Evolutionary conservation across 2,888 invertebrate genomes (phyloP).

Genomic region (Andrena dorsata): DNA sequence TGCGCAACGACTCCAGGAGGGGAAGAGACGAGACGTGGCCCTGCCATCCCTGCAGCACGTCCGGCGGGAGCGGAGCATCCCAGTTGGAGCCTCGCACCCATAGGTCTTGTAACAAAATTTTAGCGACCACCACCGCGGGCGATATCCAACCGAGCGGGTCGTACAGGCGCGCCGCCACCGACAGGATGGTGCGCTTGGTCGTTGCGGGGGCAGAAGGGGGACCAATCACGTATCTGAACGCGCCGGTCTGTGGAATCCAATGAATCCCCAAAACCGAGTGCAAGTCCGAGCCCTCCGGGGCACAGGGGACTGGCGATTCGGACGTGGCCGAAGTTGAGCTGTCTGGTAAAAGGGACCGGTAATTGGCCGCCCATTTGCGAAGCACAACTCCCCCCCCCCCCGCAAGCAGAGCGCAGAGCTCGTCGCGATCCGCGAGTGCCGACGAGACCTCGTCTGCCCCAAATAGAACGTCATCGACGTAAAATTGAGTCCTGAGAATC

Average conservation of each 20-base stretch:
- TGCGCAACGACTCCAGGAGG: background rate
- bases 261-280: background rate
- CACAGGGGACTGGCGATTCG: too few species aligned
- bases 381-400: background rate
- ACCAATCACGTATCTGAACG: background rate
- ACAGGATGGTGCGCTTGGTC: background rate
- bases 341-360: background rate
- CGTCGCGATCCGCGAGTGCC: background rate
- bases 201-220: background rate
- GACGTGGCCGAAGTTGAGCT: too few species aligned
- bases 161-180: background rate
- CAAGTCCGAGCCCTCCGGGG: background rate
- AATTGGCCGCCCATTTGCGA: background rate
- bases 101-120: background rate
- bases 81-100: background rate
- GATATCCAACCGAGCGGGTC: background rate
- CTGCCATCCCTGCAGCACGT: background rate
- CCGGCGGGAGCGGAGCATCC: background rate
- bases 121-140: background rate
- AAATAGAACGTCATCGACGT: background rate
- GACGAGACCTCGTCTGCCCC: background rate
- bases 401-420: background rate
- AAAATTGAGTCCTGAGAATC: fast-evolving
- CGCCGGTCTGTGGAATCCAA: background rate
- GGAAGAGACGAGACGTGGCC: fast-evolving